Conservation (phyloP, 2,113 vertebrate species). For the Candoia aspera region DNA sequence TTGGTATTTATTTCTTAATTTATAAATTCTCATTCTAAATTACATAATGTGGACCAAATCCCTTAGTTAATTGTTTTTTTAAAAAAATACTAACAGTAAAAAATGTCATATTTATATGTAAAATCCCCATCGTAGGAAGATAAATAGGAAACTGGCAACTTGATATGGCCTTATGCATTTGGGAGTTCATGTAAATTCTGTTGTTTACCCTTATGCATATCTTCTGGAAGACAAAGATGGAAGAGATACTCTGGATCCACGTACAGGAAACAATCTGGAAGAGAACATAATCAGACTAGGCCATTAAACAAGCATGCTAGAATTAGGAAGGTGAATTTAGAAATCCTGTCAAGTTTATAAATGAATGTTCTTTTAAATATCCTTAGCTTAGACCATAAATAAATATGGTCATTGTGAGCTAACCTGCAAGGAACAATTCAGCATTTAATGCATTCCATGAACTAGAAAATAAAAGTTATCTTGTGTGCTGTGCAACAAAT, state of each 20-base stretch:
- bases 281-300: background rate
- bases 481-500: slow-evolving; percentile 18
- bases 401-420: background rate
- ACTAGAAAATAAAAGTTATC: slow-evolving; percentile 46
- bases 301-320: background rate
- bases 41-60: background rate
- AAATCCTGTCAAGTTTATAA: background rate
- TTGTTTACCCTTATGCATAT: background rate
- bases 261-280: background rate
- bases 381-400: background rate
- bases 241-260: background rate
- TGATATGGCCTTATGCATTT: background rate
- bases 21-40: background rate
- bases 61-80: background rate
- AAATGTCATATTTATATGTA: background rate
- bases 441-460: slow-evolving; percentile 31
- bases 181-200: background rate
- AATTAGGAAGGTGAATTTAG: background rate
- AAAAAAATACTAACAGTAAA: background rate
- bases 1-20: background rate
- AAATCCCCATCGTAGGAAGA: background rate
- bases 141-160: background rate
- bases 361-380: slow-evolving; percentile 14
- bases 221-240: background rate
- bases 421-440: background rate